Conservation (phyloP, 2,113 vertebrate genomes). For the Peromyscus polionotus region DNA sequence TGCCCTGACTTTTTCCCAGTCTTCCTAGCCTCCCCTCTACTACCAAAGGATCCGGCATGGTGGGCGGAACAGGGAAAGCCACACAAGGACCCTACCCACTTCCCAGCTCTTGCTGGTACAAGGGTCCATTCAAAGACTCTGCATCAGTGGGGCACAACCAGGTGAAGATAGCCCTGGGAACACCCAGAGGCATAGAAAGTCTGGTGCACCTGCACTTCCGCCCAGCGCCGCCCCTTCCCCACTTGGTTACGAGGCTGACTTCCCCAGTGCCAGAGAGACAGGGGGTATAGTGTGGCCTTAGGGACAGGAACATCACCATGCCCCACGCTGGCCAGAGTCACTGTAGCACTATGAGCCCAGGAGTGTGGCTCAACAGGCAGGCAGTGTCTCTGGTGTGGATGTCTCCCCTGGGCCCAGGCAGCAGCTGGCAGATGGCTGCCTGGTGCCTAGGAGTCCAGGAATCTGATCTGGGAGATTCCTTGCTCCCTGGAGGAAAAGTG, state of each 20-base stretch:
- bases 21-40: not conserved
- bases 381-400: slow-evolving; percentile 43
- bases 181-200: not conserved
- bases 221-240: not conserved
- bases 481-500: slow-evolving; percentile 9
- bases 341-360: not conserved
- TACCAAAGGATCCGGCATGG: not conserved
- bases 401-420: slow-evolving; percentile 67
- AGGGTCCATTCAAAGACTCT: not conserved
- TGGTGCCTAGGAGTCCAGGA: slow-evolving; percentile 74
- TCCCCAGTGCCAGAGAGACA: not conserved
- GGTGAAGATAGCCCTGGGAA: not conserved
- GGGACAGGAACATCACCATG: not conserved
- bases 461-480: slow-evolving; percentile 75
- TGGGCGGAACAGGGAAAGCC: not conserved
- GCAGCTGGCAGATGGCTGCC: slow-evolving; percentile 75
- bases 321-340: not conserved
- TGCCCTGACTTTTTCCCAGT: not conserved
- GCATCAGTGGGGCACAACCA: not conserved
- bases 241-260: not conserved
- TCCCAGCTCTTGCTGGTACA: not conserved
- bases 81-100: not conserved
- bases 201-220: not conserved
- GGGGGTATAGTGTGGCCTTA: not conserved
- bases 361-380: not conserved